Percentiles rank a stretch among this genome's conserved stretches.
phyloP scores from a whole-genome alignment of 2,797 vertebrate species.

The Vipera latastei region DNA sequence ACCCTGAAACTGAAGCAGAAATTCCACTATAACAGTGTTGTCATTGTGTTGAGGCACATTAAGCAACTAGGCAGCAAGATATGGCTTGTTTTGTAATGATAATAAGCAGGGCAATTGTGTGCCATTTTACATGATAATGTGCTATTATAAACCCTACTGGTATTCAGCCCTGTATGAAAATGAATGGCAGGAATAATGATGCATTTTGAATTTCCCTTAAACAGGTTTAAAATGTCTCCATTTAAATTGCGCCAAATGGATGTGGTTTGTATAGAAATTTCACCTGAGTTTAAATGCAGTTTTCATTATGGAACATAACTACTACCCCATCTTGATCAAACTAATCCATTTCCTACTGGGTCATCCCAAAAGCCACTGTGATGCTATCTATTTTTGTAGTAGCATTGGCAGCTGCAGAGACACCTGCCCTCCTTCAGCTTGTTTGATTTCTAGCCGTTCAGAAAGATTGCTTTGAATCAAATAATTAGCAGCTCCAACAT shows the following conservation, averaged over 20 bases:
- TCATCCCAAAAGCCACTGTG: conserved; percentile 35
- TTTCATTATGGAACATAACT: conserved; percentile 48
- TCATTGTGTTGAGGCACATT: conserved; percentile 28
- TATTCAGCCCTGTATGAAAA: conserved; percentile 12
- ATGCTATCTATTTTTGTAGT: conserved; percentile 41
- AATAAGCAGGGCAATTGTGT: not conserved
- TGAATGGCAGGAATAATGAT: conserved; percentile 3
- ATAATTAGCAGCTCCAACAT: conserved; percentile 20
- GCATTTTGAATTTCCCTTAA: conserved; percentile 40
- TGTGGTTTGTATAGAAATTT: conserved; percentile 49
- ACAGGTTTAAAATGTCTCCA: conserved; percentile 41
- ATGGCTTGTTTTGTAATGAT: conserved; percentile 13
- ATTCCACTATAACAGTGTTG: conserved; percentile 27
- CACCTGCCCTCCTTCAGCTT: conserved; percentile 34
- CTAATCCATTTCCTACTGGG: conserved; percentile 37
- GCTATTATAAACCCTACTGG: conserved; percentile 38
- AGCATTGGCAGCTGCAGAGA: conserved; percentile 47
- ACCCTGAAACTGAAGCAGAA: conserved; percentile 4
- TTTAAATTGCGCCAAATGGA: conserved; percentile 40
- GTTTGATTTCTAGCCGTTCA: conserved; percentile 35
- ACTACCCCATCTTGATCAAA: conserved; percentile 39
- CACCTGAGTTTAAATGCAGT: conserved; percentile 43
- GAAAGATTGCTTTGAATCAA: conserved; percentile 37
- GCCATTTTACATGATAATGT: conserved; percentile 45
- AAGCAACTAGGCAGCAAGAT: conserved; percentile 6